Evolutionary conservation across 2,888 invertebrate genomes (phyloP).

Genomic region (Elmis aenea): DNA sequence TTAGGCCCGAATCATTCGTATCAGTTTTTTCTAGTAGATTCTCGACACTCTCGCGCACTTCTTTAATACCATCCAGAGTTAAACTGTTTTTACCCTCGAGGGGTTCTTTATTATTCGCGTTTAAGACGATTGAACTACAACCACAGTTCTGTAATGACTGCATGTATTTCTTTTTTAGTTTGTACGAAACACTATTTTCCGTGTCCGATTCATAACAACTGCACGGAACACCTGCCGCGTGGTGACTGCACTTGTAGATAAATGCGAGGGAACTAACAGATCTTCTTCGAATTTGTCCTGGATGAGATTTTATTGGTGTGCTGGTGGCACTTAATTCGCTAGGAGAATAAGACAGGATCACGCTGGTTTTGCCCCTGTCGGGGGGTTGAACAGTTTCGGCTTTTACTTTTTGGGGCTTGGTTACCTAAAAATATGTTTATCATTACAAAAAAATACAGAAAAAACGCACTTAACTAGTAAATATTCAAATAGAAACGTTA

Average conservation of each 20-base stretch:
- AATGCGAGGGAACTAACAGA: constrained; percentile 48
- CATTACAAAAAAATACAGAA: too few species aligned
- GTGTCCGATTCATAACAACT: constrained; percentile 47
- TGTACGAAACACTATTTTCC: constrained; percentile 44
- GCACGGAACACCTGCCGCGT: constrained; percentile 47
- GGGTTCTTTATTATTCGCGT: constrained; percentile 29
- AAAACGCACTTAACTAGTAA: too few species aligned
- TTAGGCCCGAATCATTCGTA: constrained; percentile 48
- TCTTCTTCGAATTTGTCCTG: constrained; percentile 42
- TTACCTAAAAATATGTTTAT: too few species aligned
- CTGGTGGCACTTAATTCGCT: constrained; percentile 38
- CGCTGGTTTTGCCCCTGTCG: constrained; percentile 1
- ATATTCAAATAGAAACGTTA: too few species aligned
- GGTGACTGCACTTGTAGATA: constrained; percentile 48
- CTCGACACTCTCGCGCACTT: constrained; percentile 48
- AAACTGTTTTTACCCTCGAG: constrained; percentile 44
- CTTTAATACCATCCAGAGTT: constrained; percentile 46
- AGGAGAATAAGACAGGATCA: too few species aligned
- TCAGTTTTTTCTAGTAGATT: constrained; percentile 47
- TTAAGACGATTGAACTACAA: constrained; percentile 12
- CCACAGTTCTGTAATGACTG: constrained; percentile 40
- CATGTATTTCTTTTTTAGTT: constrained; percentile 45
- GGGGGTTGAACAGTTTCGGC: constrained; percentile 4
- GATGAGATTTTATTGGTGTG: constrained; percentile 46
- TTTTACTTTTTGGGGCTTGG: too few species aligned